These are phyloP conservation scores for Dichetophora obliterata DNA, from an alignment of 2,888 invertebrate species.

Conservation along the genomic window DNA sequence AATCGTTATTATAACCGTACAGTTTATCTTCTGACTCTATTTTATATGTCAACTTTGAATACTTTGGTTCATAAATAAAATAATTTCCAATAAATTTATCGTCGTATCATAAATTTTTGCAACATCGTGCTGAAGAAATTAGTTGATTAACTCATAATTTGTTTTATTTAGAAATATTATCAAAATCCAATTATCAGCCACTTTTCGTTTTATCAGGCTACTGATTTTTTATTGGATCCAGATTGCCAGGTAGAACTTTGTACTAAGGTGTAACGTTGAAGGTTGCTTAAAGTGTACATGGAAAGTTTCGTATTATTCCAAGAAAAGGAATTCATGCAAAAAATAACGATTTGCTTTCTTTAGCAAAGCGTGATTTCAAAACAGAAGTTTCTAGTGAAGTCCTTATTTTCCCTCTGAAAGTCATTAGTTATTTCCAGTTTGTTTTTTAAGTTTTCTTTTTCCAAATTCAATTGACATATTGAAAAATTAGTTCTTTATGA, in stretches of 20 bases:
- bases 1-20: background rate
- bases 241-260: background rate
- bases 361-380: no score
- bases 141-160: background rate
- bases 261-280: no score
- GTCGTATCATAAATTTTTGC: background rate
- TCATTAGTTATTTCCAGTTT: no score
- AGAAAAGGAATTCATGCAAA: no score
- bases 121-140: background rate
- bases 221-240: slow-evolving; percentile 1
- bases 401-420: no score
- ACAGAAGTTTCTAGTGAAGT: no score
- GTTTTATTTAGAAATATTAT: slow-evolving; percentile 5
- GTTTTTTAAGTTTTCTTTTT: no score
- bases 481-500: no score
- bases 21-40: background rate
- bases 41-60: background rate
- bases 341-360: no score
- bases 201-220: background rate
- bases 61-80: background rate
- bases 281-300: no score
- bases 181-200: slow-evolving; percentile 6
- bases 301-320: no score
- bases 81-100: slow-evolving; percentile 1
- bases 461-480: no score